These are phyloP conservation scores for Sigmodon hispidus DNA, from an alignment of 2,113 vertebrate species.

Conservation along the genomic window DNA sequence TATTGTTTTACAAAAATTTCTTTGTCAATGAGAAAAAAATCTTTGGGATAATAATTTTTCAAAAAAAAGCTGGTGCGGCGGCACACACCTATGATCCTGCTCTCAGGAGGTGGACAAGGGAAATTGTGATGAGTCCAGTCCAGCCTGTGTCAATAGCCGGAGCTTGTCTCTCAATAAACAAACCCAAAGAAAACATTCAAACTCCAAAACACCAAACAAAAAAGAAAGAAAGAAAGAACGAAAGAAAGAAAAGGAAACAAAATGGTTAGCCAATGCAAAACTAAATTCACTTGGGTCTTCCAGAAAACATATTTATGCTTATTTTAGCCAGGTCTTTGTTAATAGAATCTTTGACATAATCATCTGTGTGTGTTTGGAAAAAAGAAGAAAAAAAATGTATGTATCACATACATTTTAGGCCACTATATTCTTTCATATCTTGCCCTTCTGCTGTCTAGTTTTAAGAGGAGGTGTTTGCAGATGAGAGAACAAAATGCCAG, in stretches of 20 bases:
- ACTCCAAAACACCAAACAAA: background rate
- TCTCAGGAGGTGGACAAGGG: background rate
- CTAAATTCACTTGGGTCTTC: background rate
- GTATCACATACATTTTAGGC: background rate
- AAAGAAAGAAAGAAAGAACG: background rate
- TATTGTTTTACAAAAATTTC: background rate
- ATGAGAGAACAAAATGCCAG: background rate
- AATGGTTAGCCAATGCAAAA: background rate
- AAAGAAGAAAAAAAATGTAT: background rate
- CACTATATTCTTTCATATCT: background rate
- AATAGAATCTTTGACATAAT: background rate
- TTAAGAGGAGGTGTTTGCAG: constrained; percentile 1
- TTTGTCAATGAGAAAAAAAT: background rate
- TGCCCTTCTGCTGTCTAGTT: background rate
- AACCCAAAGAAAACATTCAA: background rate
- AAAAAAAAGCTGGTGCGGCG: background rate
- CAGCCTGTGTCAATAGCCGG: background rate
- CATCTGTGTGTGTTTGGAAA: background rate
- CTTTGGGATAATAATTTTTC: background rate
- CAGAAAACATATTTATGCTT: constrained; percentile 24
- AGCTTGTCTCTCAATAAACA: background rate
- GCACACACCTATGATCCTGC: background rate
- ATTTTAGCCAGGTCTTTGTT: background rate
- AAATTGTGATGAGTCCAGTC: background rate
- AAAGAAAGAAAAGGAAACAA: background rate